A percentile compares a stretch with the other conserved stretches of the same genome.
Evolutionary conservation across 1,140 invertebrate genomes (phyloP).

Genomic region (Luehdorfia chinensis): DNA sequence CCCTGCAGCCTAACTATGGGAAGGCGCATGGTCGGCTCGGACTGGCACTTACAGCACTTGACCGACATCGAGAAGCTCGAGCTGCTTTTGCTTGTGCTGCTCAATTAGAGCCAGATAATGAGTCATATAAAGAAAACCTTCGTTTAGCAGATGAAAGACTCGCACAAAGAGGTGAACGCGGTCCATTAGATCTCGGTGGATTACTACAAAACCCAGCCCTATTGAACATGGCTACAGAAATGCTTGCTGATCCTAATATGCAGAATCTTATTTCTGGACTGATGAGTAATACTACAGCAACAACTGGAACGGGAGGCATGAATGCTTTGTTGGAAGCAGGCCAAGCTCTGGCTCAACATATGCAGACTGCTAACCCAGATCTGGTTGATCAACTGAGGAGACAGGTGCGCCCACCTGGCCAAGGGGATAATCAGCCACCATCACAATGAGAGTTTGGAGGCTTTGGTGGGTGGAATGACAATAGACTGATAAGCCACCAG

Average conservation of each 20-base stretch:
- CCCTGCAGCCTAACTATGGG: constrained; percentile 92
- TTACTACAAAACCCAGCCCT: constrained; percentile 86
- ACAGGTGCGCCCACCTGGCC: constrained; percentile 57
- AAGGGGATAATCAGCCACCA: constrained; percentile 29
- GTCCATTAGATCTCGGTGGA: constrained; percentile 77
- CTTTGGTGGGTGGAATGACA: not conserved
- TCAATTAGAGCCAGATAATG: constrained; percentile 94
- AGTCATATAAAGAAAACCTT: constrained; percentile 93
- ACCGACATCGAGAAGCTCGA: constrained; percentile 88
- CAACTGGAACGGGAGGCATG: constrained; percentile 30
- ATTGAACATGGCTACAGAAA: constrained; percentile 87
- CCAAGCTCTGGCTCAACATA: constrained; percentile 70
- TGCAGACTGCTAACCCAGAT: constrained; percentile 70
- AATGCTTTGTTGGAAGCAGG: constrained; percentile 64
- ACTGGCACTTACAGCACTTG: constrained; percentile 92
- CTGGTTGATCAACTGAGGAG: constrained; percentile 65
- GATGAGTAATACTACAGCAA: constrained; percentile 38
- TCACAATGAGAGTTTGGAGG: not conserved
- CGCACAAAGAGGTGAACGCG: constrained; percentile 33
- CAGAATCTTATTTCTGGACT: constrained; percentile 81
- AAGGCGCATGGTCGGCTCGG: constrained; percentile 96
- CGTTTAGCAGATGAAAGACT: constrained; percentile 75
- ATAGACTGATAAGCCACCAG: not conserved
- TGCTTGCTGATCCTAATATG: constrained; percentile 87
- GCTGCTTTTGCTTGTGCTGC: constrained; percentile 92